These are phyloP conservation scores for Plumapathes pennacea DNA, from an alignment of 92 coral and sea anemone genomes.

Conservation along the genomic window DNA sequence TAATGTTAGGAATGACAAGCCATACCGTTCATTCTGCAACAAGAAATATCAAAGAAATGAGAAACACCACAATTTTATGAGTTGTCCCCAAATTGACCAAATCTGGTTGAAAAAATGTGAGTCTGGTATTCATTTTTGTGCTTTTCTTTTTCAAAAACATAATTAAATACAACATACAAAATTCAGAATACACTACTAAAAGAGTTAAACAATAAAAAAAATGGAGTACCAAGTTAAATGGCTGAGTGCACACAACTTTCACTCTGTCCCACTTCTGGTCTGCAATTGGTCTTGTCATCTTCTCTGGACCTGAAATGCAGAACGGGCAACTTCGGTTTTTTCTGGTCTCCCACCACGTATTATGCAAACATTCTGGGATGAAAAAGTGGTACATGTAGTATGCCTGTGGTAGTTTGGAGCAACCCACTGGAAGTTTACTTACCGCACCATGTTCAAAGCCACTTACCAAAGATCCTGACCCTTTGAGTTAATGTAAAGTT, in stretches of 20 bases:
- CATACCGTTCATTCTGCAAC: constrained; percentile 83
- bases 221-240: constrained; percentile 76
- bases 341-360: no score
- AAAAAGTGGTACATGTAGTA: not conserved
- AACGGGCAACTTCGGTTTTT: no score
- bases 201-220: no score
- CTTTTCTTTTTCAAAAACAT: not conserved
- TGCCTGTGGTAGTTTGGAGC: not conserved
- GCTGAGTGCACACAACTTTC: constrained; percentile 91
- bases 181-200: no score
- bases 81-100: no score
- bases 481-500: constrained; percentile 76
- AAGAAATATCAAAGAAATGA: no score
- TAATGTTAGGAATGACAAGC: constrained; percentile 83
- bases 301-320: constrained; percentile 67
- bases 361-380: not conserved
- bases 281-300: constrained; percentile 88
- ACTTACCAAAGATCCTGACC: constrained; percentile 97
- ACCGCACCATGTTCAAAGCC: no score
- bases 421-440: no score
- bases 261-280: constrained; percentile 96
- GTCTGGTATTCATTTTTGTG: not conserved
- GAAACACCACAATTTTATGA: no score
- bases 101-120: no score
- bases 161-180: no score